Conservation (phyloP, 2,797 vertebrate species). For the Hoplostethus atlanticus region DNA sequence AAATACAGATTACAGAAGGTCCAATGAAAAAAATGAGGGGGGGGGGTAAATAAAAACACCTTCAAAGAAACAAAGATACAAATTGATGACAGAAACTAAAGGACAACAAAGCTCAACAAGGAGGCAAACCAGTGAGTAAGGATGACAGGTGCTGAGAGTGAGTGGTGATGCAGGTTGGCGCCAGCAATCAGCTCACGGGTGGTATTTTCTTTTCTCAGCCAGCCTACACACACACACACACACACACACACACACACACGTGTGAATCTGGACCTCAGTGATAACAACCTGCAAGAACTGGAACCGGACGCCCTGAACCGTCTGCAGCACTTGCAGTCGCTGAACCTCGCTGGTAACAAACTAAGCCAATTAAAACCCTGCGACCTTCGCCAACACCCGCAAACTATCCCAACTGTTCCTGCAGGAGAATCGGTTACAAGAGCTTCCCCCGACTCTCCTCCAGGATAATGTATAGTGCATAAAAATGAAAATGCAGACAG, state of each 20-base stretch:
- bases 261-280: constrained; percentile 71
- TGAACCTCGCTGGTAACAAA: constrained; percentile 77
- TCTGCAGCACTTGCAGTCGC: constrained; percentile 63
- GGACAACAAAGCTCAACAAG: neutral
- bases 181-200: neutral
- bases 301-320: constrained; percentile 42
- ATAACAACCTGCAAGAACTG: constrained; percentile 72
- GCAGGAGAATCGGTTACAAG: constrained; percentile 72
- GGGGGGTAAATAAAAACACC: no score
- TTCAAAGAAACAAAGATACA: neutral
- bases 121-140: neutral
- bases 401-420: constrained; percentile 73
- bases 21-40: neutral
- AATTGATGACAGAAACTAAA: neutral
- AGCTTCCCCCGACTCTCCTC: constrained; percentile 67
- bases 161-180: no score
- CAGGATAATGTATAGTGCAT: neutral
- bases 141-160: constrained; percentile 4
- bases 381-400: constrained; percentile 58
- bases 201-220: constrained; percentile 9
- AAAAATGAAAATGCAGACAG: neutral
- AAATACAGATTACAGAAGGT: neutral
- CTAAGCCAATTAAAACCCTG: constrained; percentile 59
- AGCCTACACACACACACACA: neutral
- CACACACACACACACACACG: no score